Percentiles rank a stretch among this genome's conserved stretches.
phyloP scores from a whole-genome alignment of 2,113 vertebrate species.

The Gambusia affinis region DNA sequence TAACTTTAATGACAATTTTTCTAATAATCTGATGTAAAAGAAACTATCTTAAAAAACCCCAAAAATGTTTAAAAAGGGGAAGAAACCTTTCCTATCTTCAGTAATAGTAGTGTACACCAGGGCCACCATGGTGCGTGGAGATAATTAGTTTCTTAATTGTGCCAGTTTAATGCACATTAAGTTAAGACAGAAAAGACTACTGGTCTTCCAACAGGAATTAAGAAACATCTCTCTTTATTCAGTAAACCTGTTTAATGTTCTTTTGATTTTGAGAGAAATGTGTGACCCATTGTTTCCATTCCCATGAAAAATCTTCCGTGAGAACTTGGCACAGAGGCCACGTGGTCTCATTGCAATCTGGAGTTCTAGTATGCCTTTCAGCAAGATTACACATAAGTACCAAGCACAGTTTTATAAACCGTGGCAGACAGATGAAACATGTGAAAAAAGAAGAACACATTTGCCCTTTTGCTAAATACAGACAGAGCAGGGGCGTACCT shows the following conservation, averaged over 20 bases:
- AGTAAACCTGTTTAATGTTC: not conserved
- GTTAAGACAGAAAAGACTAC: not conserved
- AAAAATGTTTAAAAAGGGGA: not conserved
- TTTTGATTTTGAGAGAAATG: not conserved
- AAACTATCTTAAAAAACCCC: not conserved
- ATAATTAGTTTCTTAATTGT: not conserved
- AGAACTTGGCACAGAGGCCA: not conserved
- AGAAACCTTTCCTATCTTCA: not conserved
- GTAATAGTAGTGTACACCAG: too few relatives aligned
- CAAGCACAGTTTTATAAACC: not conserved
- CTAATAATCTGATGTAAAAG: not conserved
- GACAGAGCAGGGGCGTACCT: not conserved
- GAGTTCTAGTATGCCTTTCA: not conserved
- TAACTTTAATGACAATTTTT: not conserved
- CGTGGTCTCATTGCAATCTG: not conserved
- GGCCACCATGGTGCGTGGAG: too few relatives aligned
- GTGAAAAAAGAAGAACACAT: not conserved
- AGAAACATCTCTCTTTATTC: too few relatives aligned
- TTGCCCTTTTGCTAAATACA: not conserved
- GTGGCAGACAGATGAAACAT: not conserved
- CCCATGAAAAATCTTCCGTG: not conserved
- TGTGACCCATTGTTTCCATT: not conserved
- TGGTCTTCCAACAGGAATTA: not conserved
- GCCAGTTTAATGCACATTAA: not conserved
- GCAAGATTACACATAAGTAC: not conserved